phyloP scores from a whole-genome alignment of 2,888 invertebrate genomes.

The Epirrhoe alternata region DNA sequence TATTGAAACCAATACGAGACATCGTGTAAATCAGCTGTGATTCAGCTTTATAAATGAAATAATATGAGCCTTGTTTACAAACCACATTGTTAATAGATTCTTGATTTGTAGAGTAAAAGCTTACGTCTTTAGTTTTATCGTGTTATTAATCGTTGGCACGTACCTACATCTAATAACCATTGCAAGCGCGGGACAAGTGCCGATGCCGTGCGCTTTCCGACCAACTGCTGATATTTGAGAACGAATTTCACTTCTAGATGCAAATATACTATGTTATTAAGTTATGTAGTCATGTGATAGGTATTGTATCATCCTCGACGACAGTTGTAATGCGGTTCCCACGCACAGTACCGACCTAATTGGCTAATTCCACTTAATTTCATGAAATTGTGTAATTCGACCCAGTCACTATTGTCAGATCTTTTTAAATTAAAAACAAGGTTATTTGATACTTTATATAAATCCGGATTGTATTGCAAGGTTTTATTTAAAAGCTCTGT shows the following conservation, averaged over 20 bases:
- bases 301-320: slow-evolving; percentile 21
- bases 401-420: slow-evolving; percentile 16
- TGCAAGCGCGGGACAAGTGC: too few species aligned
- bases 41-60: too few species aligned
- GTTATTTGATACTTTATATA: background rate
- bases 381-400: slow-evolving; percentile 14
- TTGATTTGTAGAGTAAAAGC: too few species aligned
- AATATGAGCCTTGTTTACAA: too few species aligned
- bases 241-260: background rate
- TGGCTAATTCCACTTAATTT: slow-evolving; percentile 16
- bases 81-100: too few species aligned
- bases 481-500: background rate
- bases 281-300: background rate
- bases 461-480: background rate
- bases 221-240: background rate
- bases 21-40: too few species aligned
- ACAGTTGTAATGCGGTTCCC: slow-evolving; percentile 10
- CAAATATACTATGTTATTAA: background rate
- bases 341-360: slow-evolving; percentile 13
- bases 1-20: too few species aligned
- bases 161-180: too few species aligned
- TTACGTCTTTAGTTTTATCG: too few species aligned
- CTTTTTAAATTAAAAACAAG: slow-evolving; percentile 5
- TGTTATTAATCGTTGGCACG: too few species aligned
- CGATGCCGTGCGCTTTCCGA: background rate